phyloP scores from a whole-genome alignment of 2,888 invertebrate species.

The Drosophila multiciliata region DNA sequence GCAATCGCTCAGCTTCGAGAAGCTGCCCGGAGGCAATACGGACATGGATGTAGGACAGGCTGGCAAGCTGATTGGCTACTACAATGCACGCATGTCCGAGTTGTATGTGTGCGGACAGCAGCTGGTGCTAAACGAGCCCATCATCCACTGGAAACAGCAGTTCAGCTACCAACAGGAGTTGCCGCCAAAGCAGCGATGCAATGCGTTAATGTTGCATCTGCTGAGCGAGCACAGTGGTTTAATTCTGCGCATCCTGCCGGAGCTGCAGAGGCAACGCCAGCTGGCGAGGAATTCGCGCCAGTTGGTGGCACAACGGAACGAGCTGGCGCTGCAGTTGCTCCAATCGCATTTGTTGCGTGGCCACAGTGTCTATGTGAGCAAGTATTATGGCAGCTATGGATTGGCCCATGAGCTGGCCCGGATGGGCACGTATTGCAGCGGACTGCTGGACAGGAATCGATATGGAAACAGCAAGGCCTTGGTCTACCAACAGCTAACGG shows the following conservation, averaged over 20 bases:
- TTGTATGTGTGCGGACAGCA: conserved; percentile 66
- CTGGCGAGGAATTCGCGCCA: conserved; percentile 58
- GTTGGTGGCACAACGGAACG: conserved; percentile 57
- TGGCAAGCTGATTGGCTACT: conserved; percentile 48
- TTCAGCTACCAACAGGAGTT: conserved; percentile 58
- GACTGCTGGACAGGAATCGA: conserved; percentile 68
- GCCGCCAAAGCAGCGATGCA: conserved; percentile 56
- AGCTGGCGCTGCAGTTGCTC: conserved; percentile 54
- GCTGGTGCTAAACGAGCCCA: conserved; percentile 70
- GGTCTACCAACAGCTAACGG: conserved; percentile 52
- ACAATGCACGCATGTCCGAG: conserved; percentile 65
- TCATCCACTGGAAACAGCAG: conserved; percentile 64
- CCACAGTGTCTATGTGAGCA: conserved; percentile 67
- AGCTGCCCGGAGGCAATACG: conserved; percentile 9
- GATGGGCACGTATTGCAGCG: conserved; percentile 67
- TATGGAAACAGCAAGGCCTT: conserved; percentile 72
- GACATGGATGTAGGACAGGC: conserved; percentile 22
- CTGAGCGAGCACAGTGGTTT: conserved; percentile 66
- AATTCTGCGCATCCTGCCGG: conserved; percentile 56
- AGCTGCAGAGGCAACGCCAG: conserved; percentile 41
- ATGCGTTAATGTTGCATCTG: conserved; percentile 63
- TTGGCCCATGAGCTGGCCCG: conserved; percentile 61
- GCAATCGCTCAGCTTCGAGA: conserved; percentile 56
- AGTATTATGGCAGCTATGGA: conserved; percentile 74
- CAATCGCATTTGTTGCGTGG: conserved; percentile 52